A percentile compares a stretch with the other conserved stretches of the same genome.
Evolutionary conservation across 2,888 invertebrate species (phyloP).

Genomic region (Cyaniris semiargus): DNA sequence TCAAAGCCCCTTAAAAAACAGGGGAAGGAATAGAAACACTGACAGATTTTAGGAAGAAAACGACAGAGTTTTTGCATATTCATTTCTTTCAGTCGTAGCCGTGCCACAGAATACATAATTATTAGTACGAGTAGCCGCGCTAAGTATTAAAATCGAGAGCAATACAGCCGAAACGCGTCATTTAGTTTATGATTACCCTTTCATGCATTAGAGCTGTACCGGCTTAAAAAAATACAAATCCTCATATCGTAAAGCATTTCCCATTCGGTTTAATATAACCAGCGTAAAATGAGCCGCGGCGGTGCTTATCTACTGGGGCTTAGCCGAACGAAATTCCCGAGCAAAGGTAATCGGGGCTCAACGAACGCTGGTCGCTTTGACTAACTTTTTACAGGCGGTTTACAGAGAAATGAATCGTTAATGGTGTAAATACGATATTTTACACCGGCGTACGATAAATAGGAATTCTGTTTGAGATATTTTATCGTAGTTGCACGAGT

Average conservation of each 20-base stretch:
- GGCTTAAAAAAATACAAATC: conserved; percentile 32
- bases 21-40: too few species aligned
- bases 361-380: conserved; percentile 44
- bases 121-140: too few species aligned
- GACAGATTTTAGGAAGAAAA: too few species aligned
- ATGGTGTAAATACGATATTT: conserved; percentile 38
- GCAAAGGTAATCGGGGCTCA: conserved; percentile 38
- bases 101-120: too few species aligned
- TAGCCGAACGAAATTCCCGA: conserved; percentile 35
- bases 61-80: background rate
- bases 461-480: conserved; percentile 38
- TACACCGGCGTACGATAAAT: conserved; percentile 63
- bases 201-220: conserved; percentile 1
- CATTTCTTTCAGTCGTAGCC: background rate
- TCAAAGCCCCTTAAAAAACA: too few species aligned
- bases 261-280: conserved; percentile 40
- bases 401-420: conserved; percentile 21
- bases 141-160: background rate
- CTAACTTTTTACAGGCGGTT: conserved; percentile 45
- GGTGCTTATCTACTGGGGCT: conserved; percentile 38
- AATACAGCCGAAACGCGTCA: background rate
- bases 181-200: background rate
- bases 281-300: conserved; percentile 36
- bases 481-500: background rate
- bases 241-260: conserved; percentile 33